Base-by-base conservation (phyloP, 2,797 vertebrate genomes). In the Eutrigla gurnardus region DNA sequence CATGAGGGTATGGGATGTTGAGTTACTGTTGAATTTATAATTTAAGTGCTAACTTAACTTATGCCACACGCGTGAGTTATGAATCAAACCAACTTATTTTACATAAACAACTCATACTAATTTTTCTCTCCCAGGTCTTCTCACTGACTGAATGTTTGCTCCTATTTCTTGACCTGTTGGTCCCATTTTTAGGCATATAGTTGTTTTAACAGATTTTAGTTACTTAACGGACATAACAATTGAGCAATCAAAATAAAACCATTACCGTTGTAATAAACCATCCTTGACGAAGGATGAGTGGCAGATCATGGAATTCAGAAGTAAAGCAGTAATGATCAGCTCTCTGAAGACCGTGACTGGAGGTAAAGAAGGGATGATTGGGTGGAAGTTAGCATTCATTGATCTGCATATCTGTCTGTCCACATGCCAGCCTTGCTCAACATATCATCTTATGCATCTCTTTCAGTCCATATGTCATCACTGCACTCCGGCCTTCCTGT, bases 381-480 rank as follows among this genome's bases (percentile, higher is more conserved):
- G 36, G 17, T 12, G 7, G 4, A 58, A 18, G 37, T 59, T 40
- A 42, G 37, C 37, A 1, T 59, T 7, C 57, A 59, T 42, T 7
- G 10, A 59, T 59, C n/a, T 25, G 11, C 57, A 40, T 25, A 32
- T 45, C 18, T 14, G 12, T 11, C 40, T 61, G 18, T 61, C 25
- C 40, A 43, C 59, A 59, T 18, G n/a, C 12, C 57, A 40, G 57
- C 37, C n/a, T n/a, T 25, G 11, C 12, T 32, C 40, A 42, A 43
- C 46, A 67, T 47, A 32, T 47, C 53, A 69, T 39, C 53, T 67
- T 17, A 39, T 6, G 33, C 32, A 36, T 47, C 40, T 46, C 55
- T 14, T 5, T 50, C 8, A 4, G 47, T 18, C 7, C 4, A 17
- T 14, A 49, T n/a, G 10, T 49, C 47, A 18, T 50, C 47, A 18